Evolutionary conservation across 2,888 invertebrate species (phyloP).

Genomic region (Trachelus stipa): DNA sequence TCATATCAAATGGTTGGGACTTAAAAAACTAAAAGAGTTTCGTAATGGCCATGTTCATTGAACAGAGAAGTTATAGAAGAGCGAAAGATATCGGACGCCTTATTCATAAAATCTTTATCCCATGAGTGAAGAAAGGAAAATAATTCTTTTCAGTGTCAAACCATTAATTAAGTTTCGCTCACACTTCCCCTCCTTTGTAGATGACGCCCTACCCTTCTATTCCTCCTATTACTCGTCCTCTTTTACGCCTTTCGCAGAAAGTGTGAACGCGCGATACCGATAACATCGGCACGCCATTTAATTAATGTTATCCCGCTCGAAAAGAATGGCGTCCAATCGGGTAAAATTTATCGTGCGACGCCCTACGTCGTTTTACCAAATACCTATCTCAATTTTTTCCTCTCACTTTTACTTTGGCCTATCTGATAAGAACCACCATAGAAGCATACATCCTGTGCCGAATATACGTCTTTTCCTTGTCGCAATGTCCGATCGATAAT

Average conservation of each 20-base stretch:
- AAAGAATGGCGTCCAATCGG: conserved; percentile 36
- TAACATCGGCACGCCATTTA: conserved; percentile 44
- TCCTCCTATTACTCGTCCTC: neutral
- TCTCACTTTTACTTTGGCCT: neutral
- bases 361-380: neutral
- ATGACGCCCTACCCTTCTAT: neutral
- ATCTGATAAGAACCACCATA: neutral
- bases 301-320: conserved; percentile 41
- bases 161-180: conserved; percentile 40
- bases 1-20: neutral
- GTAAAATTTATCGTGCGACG: conserved; percentile 35
- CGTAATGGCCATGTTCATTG: neutral
- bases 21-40: neutral
- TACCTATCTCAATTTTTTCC: neutral
- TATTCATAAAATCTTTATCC: conserved; percentile 36
- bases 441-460: neutral
- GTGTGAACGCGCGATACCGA: conserved; percentile 37
- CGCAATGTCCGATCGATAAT: neutral
- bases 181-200: neutral
- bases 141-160: conserved; percentile 32
- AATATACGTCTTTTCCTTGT: conserved; percentile 1
- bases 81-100: conserved; percentile 4
- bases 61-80: neutral
- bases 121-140: conserved; percentile 27
- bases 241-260: conserved; percentile 28